Percentiles rank a stretch among this genome's conserved stretches.
phyloP scores from a whole-genome alignment of 1,140 invertebrate genomes.

The Drosophila pandora region DNA sequence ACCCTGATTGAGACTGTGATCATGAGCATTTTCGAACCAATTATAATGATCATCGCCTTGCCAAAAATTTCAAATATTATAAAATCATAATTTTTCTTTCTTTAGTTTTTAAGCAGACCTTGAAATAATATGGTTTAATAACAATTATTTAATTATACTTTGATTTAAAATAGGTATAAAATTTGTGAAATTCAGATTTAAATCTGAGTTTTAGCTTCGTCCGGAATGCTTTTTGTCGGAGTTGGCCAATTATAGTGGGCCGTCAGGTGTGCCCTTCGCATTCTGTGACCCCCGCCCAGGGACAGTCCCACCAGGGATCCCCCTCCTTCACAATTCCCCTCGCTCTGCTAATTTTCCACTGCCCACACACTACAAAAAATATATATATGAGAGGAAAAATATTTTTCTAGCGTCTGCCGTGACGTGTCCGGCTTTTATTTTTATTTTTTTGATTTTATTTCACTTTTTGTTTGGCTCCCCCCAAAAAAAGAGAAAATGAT shows the following conservation, averaged over 20 bases:
- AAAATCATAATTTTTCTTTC: background rate
- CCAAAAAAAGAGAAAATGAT: constrained; percentile 42
- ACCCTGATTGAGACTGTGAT: background rate
- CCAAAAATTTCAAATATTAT: background rate
- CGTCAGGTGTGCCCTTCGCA: constrained; percentile 61
- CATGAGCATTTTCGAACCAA: background rate
- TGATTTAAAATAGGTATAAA: constrained; percentile 5
- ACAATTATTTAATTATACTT: constrained; percentile 2
- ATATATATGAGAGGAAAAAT: constrained; percentile 16
- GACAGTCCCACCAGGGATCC: constrained; percentile 20
- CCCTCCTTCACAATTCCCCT: constrained; percentile 3
- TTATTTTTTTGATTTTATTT: constrained; percentile 32
- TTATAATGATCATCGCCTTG: background rate
- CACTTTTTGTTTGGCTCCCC: constrained; percentile 23
- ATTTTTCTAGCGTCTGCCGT: constrained; percentile 39
- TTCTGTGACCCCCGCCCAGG: constrained; percentile 64
- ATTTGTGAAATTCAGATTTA: constrained; percentile 1
- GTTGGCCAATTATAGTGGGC: constrained; percentile 39
- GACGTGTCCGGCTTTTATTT: constrained; percentile 44
- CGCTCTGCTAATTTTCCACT: constrained; percentile 68
- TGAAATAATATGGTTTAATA: background rate
- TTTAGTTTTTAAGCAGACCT: background rate
- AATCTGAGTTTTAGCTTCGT: no score
- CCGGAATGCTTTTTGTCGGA: constrained; percentile 8
- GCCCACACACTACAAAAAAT: constrained; percentile 57